Percentiles rank a stretch among this genome's conserved stretches.
Conservation (phyloP, 2,797 vertebrate species). For the Melanotaenia boesemani region DNA sequence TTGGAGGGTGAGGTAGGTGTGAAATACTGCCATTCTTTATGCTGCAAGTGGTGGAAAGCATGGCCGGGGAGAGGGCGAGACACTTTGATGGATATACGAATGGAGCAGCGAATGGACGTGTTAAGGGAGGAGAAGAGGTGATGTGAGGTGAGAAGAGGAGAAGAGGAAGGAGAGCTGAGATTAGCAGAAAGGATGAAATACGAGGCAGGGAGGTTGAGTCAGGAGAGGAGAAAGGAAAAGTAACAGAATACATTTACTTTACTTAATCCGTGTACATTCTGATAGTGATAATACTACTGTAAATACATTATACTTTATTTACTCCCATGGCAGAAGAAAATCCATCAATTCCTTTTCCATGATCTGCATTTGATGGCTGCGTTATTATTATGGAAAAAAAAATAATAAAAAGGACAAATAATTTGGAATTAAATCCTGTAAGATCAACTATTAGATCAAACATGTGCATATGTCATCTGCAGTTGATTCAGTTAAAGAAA, state of each 20-base stretch:
- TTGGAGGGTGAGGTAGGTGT: conserved; percentile 11
- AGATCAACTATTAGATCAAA: too few species aligned
- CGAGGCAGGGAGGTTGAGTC: conserved; percentile 7
- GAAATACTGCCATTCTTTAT: conserved; percentile 52
- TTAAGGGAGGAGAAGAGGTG: background rate
- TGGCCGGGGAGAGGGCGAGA: conserved; percentile 44
- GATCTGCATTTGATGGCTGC: too few species aligned
- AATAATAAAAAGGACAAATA: too few species aligned
- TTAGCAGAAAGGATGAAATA: conserved; percentile 14
- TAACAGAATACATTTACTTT: background rate
- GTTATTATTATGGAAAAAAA: too few species aligned
- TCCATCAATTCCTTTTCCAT: too few species aligned
- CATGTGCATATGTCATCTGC: too few species aligned
- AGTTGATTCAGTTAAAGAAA: too few species aligned
- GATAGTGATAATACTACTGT: too few species aligned
- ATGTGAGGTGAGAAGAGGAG: conserved; percentile 40
- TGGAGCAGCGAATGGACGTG: conserved; percentile 28
- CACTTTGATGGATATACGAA: conserved; percentile 63
- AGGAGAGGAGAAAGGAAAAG: background rate
- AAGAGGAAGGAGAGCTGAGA: conserved; percentile 4
- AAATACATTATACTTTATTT: too few species aligned
- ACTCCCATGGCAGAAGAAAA: too few species aligned
- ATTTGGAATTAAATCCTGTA: too few species aligned
- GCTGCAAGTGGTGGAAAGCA: conserved; percentile 43
- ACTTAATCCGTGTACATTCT: too few species aligned